Percentiles rank a stretch among this genome's conserved stretches.
These are phyloP conservation scores for Origma solitaria DNA, from an alignment of 2,113 vertebrate species.

Conservation along the genomic window DNA sequence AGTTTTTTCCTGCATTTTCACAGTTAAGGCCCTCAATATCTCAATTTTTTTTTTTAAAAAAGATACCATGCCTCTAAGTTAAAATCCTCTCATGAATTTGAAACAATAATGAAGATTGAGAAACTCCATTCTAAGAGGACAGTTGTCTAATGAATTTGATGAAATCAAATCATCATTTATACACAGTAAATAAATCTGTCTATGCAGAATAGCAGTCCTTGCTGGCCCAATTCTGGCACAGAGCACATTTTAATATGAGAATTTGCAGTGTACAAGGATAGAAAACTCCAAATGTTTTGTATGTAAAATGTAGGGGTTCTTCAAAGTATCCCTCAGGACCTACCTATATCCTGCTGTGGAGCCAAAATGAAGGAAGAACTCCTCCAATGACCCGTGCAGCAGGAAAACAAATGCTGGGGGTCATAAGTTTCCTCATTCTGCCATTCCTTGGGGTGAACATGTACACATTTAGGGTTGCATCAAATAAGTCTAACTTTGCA, in stretches of 20 bases:
- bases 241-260: background rate
- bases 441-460: background rate
- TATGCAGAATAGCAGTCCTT: background rate
- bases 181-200: background rate
- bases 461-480: background rate
- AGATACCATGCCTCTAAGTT: background rate
- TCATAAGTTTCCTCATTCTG: background rate
- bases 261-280: background rate
- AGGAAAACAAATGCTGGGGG: accelerated
- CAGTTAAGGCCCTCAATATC: background rate
- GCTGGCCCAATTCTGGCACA: background rate
- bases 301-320: background rate
- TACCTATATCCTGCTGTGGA: background rate
- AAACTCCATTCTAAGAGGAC: background rate
- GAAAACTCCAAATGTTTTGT: accelerated
- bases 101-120: background rate
- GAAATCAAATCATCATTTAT: background rate
- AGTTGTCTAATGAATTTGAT: background rate
- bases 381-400: background rate
- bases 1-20: background rate
- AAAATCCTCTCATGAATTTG: background rate
- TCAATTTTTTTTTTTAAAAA: background rate
- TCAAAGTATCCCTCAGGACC: background rate
- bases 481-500: background rate
- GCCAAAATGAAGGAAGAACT: background rate